A percentile compares a stretch with the other conserved stretches of the same genome.
Conservation (phyloP, 2,113 vertebrate genomes). For the Meleagris gallopavo region DNA sequence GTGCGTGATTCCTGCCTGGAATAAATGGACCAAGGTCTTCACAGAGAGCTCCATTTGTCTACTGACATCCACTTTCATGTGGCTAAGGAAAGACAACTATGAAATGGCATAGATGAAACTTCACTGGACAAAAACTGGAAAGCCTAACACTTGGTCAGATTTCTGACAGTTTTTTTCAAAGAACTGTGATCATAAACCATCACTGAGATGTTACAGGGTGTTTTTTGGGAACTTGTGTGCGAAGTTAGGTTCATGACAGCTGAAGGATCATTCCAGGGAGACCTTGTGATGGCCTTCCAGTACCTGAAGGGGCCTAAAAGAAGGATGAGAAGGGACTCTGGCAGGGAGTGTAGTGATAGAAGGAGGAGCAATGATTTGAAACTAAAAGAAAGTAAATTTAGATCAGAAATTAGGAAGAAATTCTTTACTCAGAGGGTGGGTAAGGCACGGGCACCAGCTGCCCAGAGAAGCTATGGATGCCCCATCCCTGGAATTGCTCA, state of each 20-base stretch:
- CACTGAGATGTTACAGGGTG: background rate
- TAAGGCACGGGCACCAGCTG: no score
- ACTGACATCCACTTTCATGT: fast-evolving
- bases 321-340: background rate
- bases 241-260: background rate
- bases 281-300: background rate
- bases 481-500: no score
- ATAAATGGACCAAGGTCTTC: conserved; percentile 44
- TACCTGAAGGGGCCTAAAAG: no score
- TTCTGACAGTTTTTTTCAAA: background rate
- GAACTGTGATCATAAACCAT: background rate
- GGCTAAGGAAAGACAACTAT: background rate
- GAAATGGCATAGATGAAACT: background rate
- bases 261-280: background rate
- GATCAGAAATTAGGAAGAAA: background rate
- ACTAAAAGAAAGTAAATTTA: background rate
- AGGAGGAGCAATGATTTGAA: background rate
- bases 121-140: background rate
- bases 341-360: background rate
- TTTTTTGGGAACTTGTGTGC: background rate
- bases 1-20: background rate
- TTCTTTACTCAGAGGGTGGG: no score
- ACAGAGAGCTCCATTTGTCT: conserved; percentile 45
- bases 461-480: no score
- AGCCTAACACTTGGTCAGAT: fast-evolving